phyloP scores from a whole-genome alignment of 1,140 invertebrate genomes.

The Telenomus remus region DNA sequence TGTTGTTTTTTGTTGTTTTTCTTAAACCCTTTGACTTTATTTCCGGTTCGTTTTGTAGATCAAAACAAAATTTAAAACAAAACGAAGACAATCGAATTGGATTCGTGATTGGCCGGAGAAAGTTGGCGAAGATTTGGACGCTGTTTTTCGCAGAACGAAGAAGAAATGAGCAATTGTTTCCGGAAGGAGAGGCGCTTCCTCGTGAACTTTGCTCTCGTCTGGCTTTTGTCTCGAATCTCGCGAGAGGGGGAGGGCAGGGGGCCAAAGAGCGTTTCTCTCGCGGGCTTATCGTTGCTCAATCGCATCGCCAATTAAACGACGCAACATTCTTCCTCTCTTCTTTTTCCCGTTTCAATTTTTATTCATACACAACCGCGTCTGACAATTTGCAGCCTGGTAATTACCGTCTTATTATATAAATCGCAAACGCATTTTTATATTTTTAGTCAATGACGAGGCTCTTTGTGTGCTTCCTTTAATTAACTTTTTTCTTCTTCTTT shows the following conservation, averaged over 20 bases:
- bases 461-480: constrained; percentile 36
- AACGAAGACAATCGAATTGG: too few species aligned
- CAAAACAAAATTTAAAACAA: too few species aligned
- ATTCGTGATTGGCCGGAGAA: neutral
- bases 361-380: constrained; percentile 26
- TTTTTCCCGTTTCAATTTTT: constrained; percentile 35
- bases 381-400: constrained; percentile 20
- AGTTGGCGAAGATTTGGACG: constrained; percentile 11
- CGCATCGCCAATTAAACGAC: constrained; percentile 41
- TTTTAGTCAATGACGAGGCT: constrained; percentile 44
- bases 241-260: too few species aligned
- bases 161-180: constrained; percentile 23
- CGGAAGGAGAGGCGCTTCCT: constrained; percentile 39
- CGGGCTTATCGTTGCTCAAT: constrained; percentile 46
- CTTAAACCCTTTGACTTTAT: too few species aligned
- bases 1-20: too few species aligned
- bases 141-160: constrained; percentile 14
- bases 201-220: constrained; percentile 48
- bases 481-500: constrained; percentile 12
- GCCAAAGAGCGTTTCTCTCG: constrained; percentile 39
- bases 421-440: constrained; percentile 33
- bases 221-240: constrained; percentile 45
- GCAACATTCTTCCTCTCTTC: constrained; percentile 32
- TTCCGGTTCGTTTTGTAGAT: too few species aligned
- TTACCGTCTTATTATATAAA: constrained; percentile 42